Base-by-base conservation (phyloP, 2,113 vertebrate species). In the Urocolius indicus region DNA sequence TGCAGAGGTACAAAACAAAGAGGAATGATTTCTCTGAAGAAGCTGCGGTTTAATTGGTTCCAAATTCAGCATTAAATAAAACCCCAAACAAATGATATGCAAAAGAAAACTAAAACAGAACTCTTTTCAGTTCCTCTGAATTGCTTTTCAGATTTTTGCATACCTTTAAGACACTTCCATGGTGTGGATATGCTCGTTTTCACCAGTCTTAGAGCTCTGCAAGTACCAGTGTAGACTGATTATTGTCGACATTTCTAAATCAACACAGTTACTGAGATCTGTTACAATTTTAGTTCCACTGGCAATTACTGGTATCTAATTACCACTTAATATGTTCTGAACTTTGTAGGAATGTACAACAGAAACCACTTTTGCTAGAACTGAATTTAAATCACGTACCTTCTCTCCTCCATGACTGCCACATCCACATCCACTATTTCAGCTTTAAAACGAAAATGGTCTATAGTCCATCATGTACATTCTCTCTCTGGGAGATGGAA, bases 1-100 rank as follows among this genome's bases (percentile, higher is more conserved):
- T 67, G 80, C 86, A 95, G 61, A 92, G 85, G 89, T 94, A 90
- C 76, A 84, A 93, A 96, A 92, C 80, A 94, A 94, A 94, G 79
- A 83, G 29, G 22, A 85, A 48, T 59, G 80, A 93, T 90, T 92
- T 84, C 69, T 94, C 89, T 75, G 65, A 71, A 84, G 73, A 89
- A 90, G 71, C 23, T 34, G 63, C 73, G n/a, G 58, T 41, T 54
- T 85, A 84, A 75, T 94, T 94, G n/a, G 94, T 95, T 94, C 80
- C 68, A 92, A 93, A 75, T 5, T 69, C 6, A 1, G 14, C 18
- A 55, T 77, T 79, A 58, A 66, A 68, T 62, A 77, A 38, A 62
- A 27, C 21, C 12, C 38, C 20, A 78, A 24, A 66, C 24, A 63
- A 63, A 63, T 6, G 11, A 38, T 30, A 57, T 41, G 38, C 38